phyloP scores from a whole-genome alignment of 2,888 invertebrate genomes.

The Hirtodrosophila confusa region DNA sequence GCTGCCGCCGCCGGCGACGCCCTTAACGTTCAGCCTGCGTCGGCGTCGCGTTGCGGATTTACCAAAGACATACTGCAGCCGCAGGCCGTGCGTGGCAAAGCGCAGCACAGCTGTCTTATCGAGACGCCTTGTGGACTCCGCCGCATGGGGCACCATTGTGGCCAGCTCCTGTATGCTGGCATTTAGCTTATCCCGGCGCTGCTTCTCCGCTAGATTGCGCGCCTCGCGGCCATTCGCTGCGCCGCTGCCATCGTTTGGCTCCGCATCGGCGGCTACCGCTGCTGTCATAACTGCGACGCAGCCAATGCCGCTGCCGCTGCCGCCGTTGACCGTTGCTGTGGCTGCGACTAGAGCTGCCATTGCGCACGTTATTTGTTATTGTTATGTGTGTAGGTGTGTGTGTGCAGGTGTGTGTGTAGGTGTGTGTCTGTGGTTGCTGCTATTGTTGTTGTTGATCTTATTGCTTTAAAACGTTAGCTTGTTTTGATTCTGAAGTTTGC shows the following conservation, averaged over 20 bases:
- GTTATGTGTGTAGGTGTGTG: constrained; percentile 3
- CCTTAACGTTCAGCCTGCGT: constrained; percentile 42
- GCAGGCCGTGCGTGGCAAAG: constrained; percentile 92
- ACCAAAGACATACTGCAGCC: constrained; percentile 88
- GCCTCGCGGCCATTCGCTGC: constrained; percentile 88
- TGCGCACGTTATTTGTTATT: constrained; percentile 4
- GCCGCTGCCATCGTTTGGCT: constrained; percentile 38
- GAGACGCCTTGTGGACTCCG: constrained; percentile 91
- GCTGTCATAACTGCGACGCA: constrained; percentile 57
- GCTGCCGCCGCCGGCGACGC: constrained; percentile 15
- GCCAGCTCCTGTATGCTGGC: constrained; percentile 93
- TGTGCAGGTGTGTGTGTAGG: constrained; percentile 1
- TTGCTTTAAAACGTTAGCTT: constrained; percentile 40
- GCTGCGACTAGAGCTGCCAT: constrained; percentile 63
- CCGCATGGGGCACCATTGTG: constrained; percentile 91
- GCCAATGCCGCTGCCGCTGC: constrained; percentile 22
- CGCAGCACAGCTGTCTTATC: constrained; percentile 96
- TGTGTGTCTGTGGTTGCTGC: constrained; percentile 16
- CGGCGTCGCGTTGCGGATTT: constrained; percentile 68
- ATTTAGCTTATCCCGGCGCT: constrained; percentile 94
- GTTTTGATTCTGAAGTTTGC: constrained; percentile 46
- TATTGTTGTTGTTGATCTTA: constrained; percentile 25
- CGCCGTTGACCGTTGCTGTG: constrained; percentile 28
- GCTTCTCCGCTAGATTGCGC: constrained; percentile 95
- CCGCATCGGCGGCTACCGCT: constrained; percentile 29